Evolutionary conservation across 2,113 vertebrate genomes (phyloP).

Genomic region (Spea multiplicata): DNA sequence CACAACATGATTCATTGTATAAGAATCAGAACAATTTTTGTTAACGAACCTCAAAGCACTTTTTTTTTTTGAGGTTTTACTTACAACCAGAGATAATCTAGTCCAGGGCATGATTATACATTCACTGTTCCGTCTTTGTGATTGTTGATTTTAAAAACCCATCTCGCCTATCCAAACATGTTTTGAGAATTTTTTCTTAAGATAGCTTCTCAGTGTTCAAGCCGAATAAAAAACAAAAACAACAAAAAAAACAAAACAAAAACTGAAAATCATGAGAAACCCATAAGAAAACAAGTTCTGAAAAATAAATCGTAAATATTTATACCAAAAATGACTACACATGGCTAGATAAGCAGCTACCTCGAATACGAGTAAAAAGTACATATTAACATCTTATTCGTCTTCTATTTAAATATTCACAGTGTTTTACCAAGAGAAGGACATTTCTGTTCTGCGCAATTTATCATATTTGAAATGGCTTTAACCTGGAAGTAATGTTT

Average conservation of each 20-base stretch:
- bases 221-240: background rate
- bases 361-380: conserved; percentile 10
- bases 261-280: conserved; percentile 6
- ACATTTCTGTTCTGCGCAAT: conserved; percentile 14
- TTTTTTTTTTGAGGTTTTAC: too few relatives aligned
- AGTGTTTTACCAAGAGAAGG: background rate
- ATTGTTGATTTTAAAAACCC: too few relatives aligned
- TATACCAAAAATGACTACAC: conserved; percentile 8
- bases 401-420: background rate
- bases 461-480: background rate
- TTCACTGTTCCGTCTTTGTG: too few relatives aligned
- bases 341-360: conserved; percentile 23
- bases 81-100: too few relatives aligned
- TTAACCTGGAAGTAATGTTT: conserved; percentile 39
- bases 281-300: background rate
- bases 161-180: too few relatives aligned
- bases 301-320: conserved; percentile 24
- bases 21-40: too few relatives aligned
- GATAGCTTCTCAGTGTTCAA: too few relatives aligned
- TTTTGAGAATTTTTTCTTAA: too few relatives aligned
- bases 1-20: too few relatives aligned
- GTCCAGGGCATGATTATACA: too few relatives aligned
- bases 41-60: too few relatives aligned
- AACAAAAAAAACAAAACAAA: background rate
- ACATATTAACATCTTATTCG: background rate